Conservation (phyloP, 2,888 invertebrate genomes). For the Mimumesa dahlbomi region DNA sequence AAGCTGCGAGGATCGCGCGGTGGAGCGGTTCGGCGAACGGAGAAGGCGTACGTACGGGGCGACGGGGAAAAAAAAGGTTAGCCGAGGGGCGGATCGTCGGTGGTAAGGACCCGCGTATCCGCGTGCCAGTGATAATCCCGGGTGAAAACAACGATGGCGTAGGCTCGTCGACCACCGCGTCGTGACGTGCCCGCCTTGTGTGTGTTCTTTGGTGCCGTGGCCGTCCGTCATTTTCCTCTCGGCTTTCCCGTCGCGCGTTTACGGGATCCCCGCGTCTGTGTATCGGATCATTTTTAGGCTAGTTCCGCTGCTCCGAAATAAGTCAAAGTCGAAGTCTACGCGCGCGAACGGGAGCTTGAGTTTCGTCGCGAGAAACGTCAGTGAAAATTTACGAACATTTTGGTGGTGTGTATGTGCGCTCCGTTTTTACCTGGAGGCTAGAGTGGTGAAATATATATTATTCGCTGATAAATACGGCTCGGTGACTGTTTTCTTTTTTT, state of each 20-base stretch:
- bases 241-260: background rate
- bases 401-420: constrained; percentile 37
- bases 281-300: background rate
- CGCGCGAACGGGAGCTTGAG: constrained; percentile 40
- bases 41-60: constrained; percentile 4
- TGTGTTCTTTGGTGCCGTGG: constrained; percentile 16
- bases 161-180: constrained; percentile 36
- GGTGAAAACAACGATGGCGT: constrained; percentile 61
- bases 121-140: constrained; percentile 58
- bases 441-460: constrained; percentile 19
- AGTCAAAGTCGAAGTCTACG: no score
- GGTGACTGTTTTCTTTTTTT: no score
- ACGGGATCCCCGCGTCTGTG: no score
- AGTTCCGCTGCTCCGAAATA: constrained; percentile 14
- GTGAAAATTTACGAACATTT: no score
- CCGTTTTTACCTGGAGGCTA: constrained; percentile 33
- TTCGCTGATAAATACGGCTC: constrained; percentile 14
- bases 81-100: constrained; percentile 59
- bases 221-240: constrained; percentile 12
- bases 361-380: constrained; percentile 38
- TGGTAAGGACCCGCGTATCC: constrained; percentile 55
- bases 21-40: background rate
- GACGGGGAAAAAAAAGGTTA: constrained; percentile 37
- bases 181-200: constrained; percentile 24
- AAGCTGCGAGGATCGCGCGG: no score